These are phyloP conservation scores for Martes martes DNA, from an alignment of 2,113 vertebrate species.

Conservation along the genomic window DNA sequence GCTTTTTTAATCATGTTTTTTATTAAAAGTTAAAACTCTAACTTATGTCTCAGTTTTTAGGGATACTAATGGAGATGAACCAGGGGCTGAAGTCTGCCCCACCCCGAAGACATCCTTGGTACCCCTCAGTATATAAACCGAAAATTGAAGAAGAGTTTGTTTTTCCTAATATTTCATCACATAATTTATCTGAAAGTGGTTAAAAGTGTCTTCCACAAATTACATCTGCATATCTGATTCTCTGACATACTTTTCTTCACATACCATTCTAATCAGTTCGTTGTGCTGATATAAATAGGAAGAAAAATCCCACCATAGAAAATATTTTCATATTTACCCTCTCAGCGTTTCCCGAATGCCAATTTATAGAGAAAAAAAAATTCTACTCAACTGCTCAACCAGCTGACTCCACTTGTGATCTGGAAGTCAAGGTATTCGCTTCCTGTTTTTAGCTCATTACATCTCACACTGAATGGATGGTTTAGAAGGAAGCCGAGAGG, in stretches of 20 bases:
- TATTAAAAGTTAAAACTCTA: not conserved
- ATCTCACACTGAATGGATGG: not conserved
- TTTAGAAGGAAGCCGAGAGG: not conserved
- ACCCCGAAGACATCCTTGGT: not conserved
- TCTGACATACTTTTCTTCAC: not conserved
- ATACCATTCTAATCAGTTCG: not conserved
- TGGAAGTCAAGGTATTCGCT: not conserved
- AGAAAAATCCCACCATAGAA: not conserved
- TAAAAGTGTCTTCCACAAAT: not conserved
- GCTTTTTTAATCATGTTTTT: not conserved
- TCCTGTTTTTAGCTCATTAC: not conserved
- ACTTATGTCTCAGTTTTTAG: not conserved
- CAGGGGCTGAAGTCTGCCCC: rapidly evolving
- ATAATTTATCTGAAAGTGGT: not conserved
- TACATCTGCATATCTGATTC: not conserved
- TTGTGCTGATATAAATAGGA: not conserved
- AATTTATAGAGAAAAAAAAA: not conserved
- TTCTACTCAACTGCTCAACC: not conserved
- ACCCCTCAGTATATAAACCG: not conserved
- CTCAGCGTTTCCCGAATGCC: not conserved
- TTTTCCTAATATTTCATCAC: not conserved
- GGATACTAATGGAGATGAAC: not conserved
- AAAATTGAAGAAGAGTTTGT: not conserved
- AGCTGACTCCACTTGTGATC: not conserved
- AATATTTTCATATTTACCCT: not conserved